Evolutionary conservation across 1,140 invertebrate species (phyloP), one percentile per base, ranked within the genome.

Genomic region (Drosophila nannoptera): DNA sequence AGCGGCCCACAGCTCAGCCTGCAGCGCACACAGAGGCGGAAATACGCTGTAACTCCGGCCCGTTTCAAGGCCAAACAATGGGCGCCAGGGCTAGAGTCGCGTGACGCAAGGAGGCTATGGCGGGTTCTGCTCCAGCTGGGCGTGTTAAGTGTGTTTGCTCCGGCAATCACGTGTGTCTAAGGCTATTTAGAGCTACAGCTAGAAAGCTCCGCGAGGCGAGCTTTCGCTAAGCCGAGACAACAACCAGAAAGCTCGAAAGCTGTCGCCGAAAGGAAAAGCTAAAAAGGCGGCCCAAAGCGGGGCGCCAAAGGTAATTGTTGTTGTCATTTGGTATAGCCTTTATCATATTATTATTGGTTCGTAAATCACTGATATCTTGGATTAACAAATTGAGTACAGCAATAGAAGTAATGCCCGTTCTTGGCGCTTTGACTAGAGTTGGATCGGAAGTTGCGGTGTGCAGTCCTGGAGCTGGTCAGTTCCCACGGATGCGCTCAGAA

Each of bases 101-200:
- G 78, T 83, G 78, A 83, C 78, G 78, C 75, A 82, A 69, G 78
- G 16, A 75, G 75, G 68, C 75, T 83, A 82, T 78, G 68, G 78
- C 50, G 66, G 77, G 69, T 73, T 78, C 50, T 43, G 69, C 63
- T 68, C 59, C 53, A 12, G 60, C 36, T 60, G 33, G 50, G 40
- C 53, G 63, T 35, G 78, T 77, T 52, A 68, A 63, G 52, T 53
- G 49, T 58, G 68, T 76, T 75, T 78, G 22, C 48, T 52, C 58
- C 31, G 60, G 52, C 46, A 70, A 50, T 66, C 78, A 82, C 78
- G 78, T 82, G 78, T 83, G 68, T 68, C 52, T 46, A 53, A 50
- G 43, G 75, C 78, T 67, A 83, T 78, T 83, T 72, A 78, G 64
- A 82, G 71, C 75, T 75, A 45, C 77, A 43, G 60, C 16, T 36